Evolutionary conservation across 2,113 vertebrate genomes (phyloP).

Genomic region (Perca flavescens): DNA sequence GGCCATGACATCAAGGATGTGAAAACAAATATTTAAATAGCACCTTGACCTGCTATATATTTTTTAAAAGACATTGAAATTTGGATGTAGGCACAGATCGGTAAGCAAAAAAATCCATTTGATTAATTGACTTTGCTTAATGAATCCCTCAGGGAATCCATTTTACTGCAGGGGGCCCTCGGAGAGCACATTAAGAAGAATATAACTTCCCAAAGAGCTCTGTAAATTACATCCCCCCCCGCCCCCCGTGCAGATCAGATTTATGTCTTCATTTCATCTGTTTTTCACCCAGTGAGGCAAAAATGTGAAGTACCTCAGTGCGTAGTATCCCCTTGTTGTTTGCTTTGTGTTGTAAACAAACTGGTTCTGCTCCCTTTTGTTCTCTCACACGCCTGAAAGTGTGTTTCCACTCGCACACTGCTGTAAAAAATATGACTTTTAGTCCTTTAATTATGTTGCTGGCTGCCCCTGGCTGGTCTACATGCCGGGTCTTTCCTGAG

Average conservation of each 20-base stretch:
- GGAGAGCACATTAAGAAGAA: slow-evolving; percentile 49
- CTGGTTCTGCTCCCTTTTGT: slow-evolving; percentile 21
- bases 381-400: slow-evolving; percentile 24
- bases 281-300: slow-evolving; percentile 42
- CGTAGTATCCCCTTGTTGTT: slow-evolving; percentile 15
- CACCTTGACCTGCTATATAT: no score
- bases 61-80: no score
- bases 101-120: slow-evolving; percentile 51
- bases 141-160: slow-evolving; percentile 52
- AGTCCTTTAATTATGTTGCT: slow-evolving; percentile 47
- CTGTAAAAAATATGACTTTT: slow-evolving; percentile 51
- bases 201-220: slow-evolving; percentile 36
- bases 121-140: slow-evolving; percentile 50
- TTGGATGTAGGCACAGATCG: slow-evolving; percentile 3
- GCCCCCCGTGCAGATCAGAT: slow-evolving; percentile 37
- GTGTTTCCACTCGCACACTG: background rate
- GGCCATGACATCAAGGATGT: no score
- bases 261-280: slow-evolving; percentile 57
- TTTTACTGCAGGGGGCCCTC: slow-evolving; percentile 30
- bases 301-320: slow-evolving; percentile 36
- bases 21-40: no score
- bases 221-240: slow-evolving; percentile 34
- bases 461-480: slow-evolving; percentile 29
- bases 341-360: slow-evolving; percentile 36
- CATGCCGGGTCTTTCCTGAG: slow-evolving; percentile 10